Base-by-base conservation (phyloP, 1,140 invertebrate genomes). In the Calycopis cecrops region DNA sequence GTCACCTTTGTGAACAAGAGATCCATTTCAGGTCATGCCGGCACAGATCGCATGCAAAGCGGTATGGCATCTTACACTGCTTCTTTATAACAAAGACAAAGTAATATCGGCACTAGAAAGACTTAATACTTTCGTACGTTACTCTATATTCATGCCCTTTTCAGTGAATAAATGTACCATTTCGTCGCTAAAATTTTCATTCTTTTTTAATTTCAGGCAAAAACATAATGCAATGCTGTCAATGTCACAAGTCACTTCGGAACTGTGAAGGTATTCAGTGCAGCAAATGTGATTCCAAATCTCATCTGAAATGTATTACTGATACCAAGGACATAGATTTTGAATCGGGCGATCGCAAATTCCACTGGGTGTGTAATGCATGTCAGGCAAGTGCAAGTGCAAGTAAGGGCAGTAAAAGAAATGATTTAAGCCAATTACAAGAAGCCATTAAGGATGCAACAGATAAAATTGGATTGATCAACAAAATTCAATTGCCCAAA, bases 401-500 rank as follows among this genome's bases (percentile, higher is more conserved):
- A n/a, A n/a, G n/a, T n/a, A n/a, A n/a, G n/a, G n/a, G n/a, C n/a
- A n/a, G 42, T 12, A 48, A 61, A 14, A 49, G 37, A 9, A 37
- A 48, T 12, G 17, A 44, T 40, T 18, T 50, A 28, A 0, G 33
- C 14, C 35, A 60, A 28, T 18, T 57, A 7, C 38, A 52, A 42
- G 10, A 56, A 9, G 61, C 67, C 0, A 59, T 85, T 9, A 66
- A 67, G 18, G 59, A 55, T 9, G 55, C 82, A 12, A 65, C 57
- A 6, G 77, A 80, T 12, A 82, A 82, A 57, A 69, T 85, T 55
- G 79, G 82, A 62, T 51, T 82, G 3, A 63, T 85, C 0, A 82
- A 79, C 48, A 82, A 80, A 63, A 76, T 82, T 11, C 81, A 85
- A 58, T 35, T 85, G 34, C 79, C 81, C 1, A 80, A 77, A 61